Conservation (phyloP, 2,888 invertebrate species). For the Melanchra persicariae region DNA sequence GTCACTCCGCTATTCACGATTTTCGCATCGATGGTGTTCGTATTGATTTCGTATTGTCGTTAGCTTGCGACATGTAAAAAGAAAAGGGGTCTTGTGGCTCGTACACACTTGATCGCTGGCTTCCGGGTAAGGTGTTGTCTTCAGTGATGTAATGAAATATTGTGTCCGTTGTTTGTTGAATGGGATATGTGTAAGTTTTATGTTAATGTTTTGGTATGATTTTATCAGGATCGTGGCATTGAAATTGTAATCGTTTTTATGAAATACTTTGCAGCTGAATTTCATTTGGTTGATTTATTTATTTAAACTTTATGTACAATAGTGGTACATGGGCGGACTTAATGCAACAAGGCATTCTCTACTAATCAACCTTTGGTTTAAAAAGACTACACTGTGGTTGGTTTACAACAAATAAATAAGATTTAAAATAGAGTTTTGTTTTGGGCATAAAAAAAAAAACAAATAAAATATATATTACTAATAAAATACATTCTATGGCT, state of each 20-base stretch:
- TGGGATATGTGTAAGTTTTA: slow-evolving; percentile 9
- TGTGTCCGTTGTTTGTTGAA: background rate
- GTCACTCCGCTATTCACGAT: slow-evolving; percentile 86
- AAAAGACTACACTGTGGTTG: too few relatives aligned
- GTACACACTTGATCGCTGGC: slow-evolving; percentile 72
- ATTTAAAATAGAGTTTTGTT: too few relatives aligned
- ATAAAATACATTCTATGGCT: too few relatives aligned
- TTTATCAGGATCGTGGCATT: background rate
- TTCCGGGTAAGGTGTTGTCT: slow-evolving; percentile 55
- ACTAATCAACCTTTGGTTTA: too few relatives aligned
- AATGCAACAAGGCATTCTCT: too few relatives aligned
- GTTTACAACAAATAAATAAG: too few relatives aligned
- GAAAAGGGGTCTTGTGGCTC: slow-evolving; percentile 87
- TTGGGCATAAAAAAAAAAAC: too few relatives aligned
- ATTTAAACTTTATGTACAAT: too few relatives aligned
- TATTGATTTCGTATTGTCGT: slow-evolving; percentile 91
- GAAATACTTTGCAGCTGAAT: background rate
- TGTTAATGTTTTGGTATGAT: background rate
- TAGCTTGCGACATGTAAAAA: slow-evolving; percentile 89
- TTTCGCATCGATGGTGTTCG: slow-evolving; percentile 90
- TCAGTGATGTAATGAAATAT: slow-evolving; percentile 39
- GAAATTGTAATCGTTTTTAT: background rate
- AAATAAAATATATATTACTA: too few relatives aligned
- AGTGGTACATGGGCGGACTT: too few relatives aligned
- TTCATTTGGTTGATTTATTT: too few relatives aligned